A percentile compares a stretch with the other conserved stretches of the same genome.
Conservation (phyloP, 1,140 invertebrate genomes). For the Holcopasites calliopsidis region DNA sequence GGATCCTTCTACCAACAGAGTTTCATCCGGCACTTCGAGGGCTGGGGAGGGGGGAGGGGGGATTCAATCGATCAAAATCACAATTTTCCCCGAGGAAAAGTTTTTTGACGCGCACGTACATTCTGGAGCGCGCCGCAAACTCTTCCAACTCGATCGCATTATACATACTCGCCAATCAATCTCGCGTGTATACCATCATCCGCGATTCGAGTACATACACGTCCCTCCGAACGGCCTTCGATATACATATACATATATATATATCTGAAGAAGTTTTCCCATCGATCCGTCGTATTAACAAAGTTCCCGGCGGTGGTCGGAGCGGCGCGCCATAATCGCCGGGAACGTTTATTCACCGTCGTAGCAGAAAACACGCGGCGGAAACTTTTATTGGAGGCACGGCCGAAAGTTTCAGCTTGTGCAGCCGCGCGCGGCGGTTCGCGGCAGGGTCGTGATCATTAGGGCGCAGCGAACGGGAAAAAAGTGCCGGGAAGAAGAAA, state of each 20-base stretch:
- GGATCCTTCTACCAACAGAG: not conserved
- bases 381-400: conserved; percentile 73
- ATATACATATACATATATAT: not conserved
- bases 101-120: conserved; percentile 43
- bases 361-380: conserved; percentile 67
- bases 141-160: conserved; percentile 36
- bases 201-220: not conserved
- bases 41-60: not conserved
- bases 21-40: not conserved
- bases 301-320: conserved; percentile 54
- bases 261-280: conserved; percentile 43
- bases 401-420: conserved; percentile 76
- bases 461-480: conserved; percentile 39
- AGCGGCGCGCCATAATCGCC: conserved; percentile 70
- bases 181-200: not conserved
- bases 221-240: not conserved
- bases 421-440: conserved; percentile 21
- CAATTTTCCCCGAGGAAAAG: conserved; percentile 54
- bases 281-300: conserved; percentile 62
- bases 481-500: conserved; percentile 48
- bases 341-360: conserved; percentile 74
- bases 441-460: conserved; percentile 66
- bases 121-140: conserved; percentile 15
- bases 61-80: conserved; percentile 43
- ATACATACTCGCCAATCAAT: conserved; percentile 44